Percentiles rank a stretch among this genome's conserved stretches.
phyloP scores from a whole-genome alignment of 1,140 invertebrate genomes.

The Procambarus virginalis region DNA sequence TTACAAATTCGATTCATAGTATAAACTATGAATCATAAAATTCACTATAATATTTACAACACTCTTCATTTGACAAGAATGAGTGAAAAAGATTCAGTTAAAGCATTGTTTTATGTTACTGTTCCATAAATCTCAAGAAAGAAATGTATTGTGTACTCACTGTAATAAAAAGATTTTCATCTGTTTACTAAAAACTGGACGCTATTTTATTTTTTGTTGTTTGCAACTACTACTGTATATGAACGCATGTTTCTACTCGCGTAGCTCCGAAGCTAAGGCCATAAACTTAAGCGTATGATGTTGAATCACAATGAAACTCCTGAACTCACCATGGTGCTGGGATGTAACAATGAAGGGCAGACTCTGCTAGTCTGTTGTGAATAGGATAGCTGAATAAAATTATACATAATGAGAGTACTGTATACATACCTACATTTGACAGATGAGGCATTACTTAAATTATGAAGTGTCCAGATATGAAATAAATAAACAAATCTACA shows the following conservation, averaged over 20 bases:
- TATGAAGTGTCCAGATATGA: too few species aligned
- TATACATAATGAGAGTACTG: neutral
- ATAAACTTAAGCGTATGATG: conserved; percentile 66
- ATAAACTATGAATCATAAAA: neutral
- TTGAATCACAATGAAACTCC: conserved; percentile 32
- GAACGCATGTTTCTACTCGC: conserved; percentile 41
- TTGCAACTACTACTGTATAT: conserved; percentile 14
- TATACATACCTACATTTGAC: too few species aligned
- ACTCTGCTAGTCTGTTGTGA: neutral
- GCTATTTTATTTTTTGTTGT: conserved; percentile 33
- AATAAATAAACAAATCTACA: too few species aligned
- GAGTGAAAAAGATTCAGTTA: neutral
- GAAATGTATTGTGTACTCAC: neutral
- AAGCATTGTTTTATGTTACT: neutral
- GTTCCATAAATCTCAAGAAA: neutral
- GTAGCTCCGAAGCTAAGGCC: conserved; percentile 56
- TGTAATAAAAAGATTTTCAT: neutral
- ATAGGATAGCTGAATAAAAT: neutral
- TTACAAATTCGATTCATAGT: neutral
- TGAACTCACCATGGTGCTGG: conserved; percentile 27
- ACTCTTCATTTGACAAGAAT: neutral
- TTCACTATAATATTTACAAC: neutral
- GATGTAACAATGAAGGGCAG: conserved; percentile 4
- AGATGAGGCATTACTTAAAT: too few species aligned
- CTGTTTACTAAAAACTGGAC: conserved; percentile 37